Base-by-base conservation (phyloP, 2,888 invertebrate species). In the Gandaritis pyraliata region DNA sequence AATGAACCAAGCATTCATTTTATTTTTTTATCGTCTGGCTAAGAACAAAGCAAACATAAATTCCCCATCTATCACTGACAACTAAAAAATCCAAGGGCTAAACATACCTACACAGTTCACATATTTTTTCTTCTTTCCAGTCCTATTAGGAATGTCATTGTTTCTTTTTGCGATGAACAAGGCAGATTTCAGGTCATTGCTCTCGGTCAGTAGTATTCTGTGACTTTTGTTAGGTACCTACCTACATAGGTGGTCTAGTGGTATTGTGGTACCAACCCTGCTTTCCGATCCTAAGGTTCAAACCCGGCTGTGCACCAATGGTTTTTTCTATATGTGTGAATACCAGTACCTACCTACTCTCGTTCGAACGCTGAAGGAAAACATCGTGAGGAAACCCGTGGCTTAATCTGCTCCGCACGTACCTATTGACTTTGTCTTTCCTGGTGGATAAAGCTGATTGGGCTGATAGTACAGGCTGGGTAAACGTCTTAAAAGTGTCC, bases 101-200 rank as follows among this genome's bases (percentile, higher is more conserved):
- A n/a, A n/a, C n/a, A n/a, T n/a, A n/a, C n/a, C n/a, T 33, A 33
- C 10, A 33, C 59, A 13, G 15, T 46, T 29, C 18, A 45, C 18
- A 50, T 18, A 50, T 48, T 33, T 18, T 4, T 16, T 38, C 50
- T 5, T 38, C 23, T 18, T 18, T 45, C 33, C 54, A 45, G 45
- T 36, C 50, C 46, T 59, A 45, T 29, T 63, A 58, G 50, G 59
- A 56, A 64, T 59, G 64, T 49, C 56, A 56, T 64, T 64, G 64
- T 64, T 55, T 53, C 36, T 23, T 57, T 64, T 52, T n/a, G 58
- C 58, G 58, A 63, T 59, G 55, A 47, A 47, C 58, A 47, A 15
- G 43, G 59, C 56, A 56, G 59, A 65, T 61, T 63, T 59, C 13
- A 38, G 65, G 59, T 65, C 61, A 15, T 49, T 55, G 65, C 54